These are phyloP conservation scores for Furcula furcula DNA, from an alignment of 2,888 invertebrate species.

Conservation along the genomic window DNA sequence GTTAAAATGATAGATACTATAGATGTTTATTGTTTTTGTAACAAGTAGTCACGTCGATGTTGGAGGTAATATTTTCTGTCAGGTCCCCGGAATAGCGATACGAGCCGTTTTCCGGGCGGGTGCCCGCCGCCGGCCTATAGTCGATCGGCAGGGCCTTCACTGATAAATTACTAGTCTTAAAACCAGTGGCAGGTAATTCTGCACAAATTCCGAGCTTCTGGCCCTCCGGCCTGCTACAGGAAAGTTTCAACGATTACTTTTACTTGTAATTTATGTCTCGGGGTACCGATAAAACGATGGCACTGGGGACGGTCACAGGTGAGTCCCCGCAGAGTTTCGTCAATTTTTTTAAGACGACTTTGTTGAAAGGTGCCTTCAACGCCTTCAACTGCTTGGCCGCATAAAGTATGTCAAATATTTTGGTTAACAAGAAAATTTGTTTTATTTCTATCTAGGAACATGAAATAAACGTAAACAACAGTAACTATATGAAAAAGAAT, in stretches of 20 bases:
- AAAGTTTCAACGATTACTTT: constrained; percentile 79
- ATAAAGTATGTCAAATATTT: constrained; percentile 36
- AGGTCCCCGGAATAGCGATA: constrained; percentile 53
- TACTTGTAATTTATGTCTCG: constrained; percentile 73
- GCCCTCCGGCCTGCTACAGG: constrained; percentile 59
- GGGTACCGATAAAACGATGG: constrained; percentile 66
- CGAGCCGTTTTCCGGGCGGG: constrained; percentile 58
- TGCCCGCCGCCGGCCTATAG: constrained; percentile 45
- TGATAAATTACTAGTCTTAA: constrained; percentile 84
- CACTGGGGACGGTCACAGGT: constrained; percentile 64
- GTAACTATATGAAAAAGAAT: too few species aligned
- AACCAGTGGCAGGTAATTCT: constrained; percentile 84
- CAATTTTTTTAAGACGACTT: constrained; percentile 40
- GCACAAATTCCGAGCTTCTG: constrained; percentile 67
- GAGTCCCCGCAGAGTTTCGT: constrained; percentile 52
- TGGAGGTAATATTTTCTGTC: constrained; percentile 42
- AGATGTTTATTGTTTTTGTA: constrained; percentile 41
- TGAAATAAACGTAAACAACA: too few species aligned
- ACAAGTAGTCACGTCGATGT: constrained; percentile 38
- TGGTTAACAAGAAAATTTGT: too few species aligned
- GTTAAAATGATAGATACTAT: too few species aligned
- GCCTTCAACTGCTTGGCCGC: constrained; percentile 39
- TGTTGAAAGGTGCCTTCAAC: constrained; percentile 35
- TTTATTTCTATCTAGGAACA: too few species aligned
- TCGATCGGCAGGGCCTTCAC: constrained; percentile 59